Percentiles rank a stretch among this genome's conserved stretches.
phyloP scores from a whole-genome alignment of 30 jellyfish, hydroid and myxozoan genomes.

The Pelagia noctiluca region DNA sequence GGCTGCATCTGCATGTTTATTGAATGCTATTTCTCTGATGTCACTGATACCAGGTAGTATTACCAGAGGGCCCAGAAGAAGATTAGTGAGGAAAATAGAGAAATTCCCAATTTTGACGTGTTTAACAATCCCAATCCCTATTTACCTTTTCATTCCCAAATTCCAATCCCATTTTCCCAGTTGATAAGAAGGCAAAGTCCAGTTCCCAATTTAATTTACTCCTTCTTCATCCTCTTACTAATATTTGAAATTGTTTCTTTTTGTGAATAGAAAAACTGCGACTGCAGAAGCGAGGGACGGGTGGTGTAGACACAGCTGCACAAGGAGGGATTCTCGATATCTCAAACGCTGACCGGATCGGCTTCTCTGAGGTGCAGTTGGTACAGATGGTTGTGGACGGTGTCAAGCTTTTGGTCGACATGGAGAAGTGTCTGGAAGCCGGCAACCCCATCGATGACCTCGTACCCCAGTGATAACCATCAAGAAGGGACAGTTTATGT shows the following conservation, averaged over 20 bases:
- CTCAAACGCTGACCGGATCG: slow-evolving; percentile 79
- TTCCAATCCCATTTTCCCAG: too few relatives aligned
- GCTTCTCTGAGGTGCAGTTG: slow-evolving; percentile 76
- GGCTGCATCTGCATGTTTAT: too few relatives aligned
- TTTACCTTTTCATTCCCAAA: too few relatives aligned
- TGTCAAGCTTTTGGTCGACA: slow-evolving; percentile 66
- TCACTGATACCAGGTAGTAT: too few relatives aligned
- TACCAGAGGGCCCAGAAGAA: too few relatives aligned
- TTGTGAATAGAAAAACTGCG: slow-evolving; percentile 25
- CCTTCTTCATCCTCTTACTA: not conserved
- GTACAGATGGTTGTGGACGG: slow-evolving; percentile 82
- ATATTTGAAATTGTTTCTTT: not conserved
- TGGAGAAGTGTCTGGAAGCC: slow-evolving; percentile 78
- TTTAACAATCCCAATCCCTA: too few relatives aligned
- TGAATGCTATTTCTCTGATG: too few relatives aligned
- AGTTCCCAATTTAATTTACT: too few relatives aligned
- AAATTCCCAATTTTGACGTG: too few relatives aligned
- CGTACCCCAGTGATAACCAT: slow-evolving; percentile 50
- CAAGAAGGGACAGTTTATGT: too few relatives aligned
- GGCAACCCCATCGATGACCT: slow-evolving; percentile 61
- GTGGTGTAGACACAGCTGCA: slow-evolving; percentile 90
- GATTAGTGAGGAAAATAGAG: too few relatives aligned
- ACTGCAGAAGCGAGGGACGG: slow-evolving; percentile 83
- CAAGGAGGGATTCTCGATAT: slow-evolving; percentile 74
- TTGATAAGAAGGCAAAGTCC: too few relatives aligned